Evolutionary conservation across 1,140 invertebrate genomes (phyloP).

Genomic region (Saccostrea echinata): DNA sequence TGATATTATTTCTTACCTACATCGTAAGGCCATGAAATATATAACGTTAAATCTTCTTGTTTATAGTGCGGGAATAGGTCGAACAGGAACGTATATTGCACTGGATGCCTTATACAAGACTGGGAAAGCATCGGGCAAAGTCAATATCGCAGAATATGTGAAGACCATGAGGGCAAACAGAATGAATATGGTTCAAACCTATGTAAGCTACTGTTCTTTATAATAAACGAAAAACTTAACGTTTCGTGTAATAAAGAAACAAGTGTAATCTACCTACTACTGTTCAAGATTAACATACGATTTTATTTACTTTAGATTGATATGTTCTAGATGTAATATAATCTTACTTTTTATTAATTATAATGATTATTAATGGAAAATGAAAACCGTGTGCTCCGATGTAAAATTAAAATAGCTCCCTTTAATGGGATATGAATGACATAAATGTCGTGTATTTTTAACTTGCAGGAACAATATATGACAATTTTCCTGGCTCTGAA

Average conservation of each 20-base stretch:
- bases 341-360: no score
- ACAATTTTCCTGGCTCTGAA: not conserved
- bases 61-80: constrained; percentile 24
- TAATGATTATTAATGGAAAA: no score
- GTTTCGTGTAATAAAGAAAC: not conserved
- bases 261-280: not conserved
- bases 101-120: constrained; percentile 26
- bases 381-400: no score
- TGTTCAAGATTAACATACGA: not conserved
- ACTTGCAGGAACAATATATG: constrained; percentile 1
- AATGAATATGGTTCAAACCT: constrained; percentile 44
- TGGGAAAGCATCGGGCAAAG: not conserved
- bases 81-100: constrained; percentile 1
- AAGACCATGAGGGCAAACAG: constrained; percentile 37
- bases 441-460: not conserved
- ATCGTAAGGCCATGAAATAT: no score
- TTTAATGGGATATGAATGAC: no score
- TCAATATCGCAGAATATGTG: constrained; percentile 16
- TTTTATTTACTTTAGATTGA: not conserved
- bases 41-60: not conserved
- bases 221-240: no score
- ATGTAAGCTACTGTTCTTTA: not conserved
- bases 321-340: no score
- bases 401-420: no score
- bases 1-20: not conserved